Percentiles rank a stretch among this genome's conserved stretches.
These are phyloP conservation scores for Lepidochrysops patricia DNA, from an alignment of 2,888 invertebrate species.

Conservation along the genomic window DNA sequence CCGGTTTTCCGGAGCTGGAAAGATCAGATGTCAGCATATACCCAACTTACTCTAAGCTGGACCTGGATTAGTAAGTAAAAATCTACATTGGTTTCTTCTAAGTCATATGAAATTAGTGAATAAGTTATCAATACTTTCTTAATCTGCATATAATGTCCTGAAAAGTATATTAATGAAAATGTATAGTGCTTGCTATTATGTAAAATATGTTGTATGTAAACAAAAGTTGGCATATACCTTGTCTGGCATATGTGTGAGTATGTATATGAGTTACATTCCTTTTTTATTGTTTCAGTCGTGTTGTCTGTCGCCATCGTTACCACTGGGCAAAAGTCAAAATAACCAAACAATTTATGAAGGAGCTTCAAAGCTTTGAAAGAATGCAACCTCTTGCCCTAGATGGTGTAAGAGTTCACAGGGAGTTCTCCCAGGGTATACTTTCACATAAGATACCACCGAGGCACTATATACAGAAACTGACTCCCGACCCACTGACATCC, in stretches of 20 bases:
- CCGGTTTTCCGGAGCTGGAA: constrained; percentile 69
- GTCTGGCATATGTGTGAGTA: no score
- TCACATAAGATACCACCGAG: constrained; percentile 65
- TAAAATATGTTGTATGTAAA: no score
- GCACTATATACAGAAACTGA: constrained; percentile 57
- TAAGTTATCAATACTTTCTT: no score
- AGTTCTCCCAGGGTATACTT: constrained; percentile 75
- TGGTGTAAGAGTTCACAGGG: constrained; percentile 77
- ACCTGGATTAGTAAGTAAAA: constrained; percentile 76
- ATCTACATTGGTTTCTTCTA: no score
- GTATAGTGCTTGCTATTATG: no score
- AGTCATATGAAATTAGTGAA: no score
- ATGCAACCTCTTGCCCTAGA: constrained; percentile 77
- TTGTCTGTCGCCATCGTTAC: constrained; percentile 78
- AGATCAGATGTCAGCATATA: constrained; percentile 76
- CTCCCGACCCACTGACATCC: constrained; percentile 51
- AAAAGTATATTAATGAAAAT: no score
- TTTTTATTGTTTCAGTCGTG: constrained; percentile 54
- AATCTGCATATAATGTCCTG: no score
- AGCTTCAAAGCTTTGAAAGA: constrained; percentile 75
- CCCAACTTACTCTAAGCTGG: constrained; percentile 75
- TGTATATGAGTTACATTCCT: no score
- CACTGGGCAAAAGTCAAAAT: constrained; percentile 65
- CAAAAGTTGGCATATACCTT: no score
- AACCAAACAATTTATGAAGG: constrained; percentile 75